Conservation (phyloP, 2,888 invertebrate genomes). For the Antheraea yamamai region DNA sequence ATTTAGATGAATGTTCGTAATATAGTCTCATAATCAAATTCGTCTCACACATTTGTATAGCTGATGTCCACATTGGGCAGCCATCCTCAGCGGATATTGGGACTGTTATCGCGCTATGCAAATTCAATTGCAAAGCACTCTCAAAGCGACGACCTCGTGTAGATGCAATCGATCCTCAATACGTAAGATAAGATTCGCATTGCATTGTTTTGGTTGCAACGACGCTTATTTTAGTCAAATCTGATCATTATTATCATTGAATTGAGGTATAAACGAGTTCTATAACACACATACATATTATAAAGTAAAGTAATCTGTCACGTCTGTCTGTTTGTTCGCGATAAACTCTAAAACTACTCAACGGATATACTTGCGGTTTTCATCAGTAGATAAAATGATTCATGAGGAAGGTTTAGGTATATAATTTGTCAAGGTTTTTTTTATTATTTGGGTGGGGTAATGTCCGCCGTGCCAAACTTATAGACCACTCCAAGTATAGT, state of each 20-base stretch:
- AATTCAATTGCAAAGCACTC: constrained; percentile 61
- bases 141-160: constrained; percentile 51
- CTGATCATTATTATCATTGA: not conserved
- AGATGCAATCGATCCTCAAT: constrained; percentile 50
- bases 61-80: constrained; percentile 35
- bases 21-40: constrained; percentile 1
- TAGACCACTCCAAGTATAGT: too few relatives aligned
- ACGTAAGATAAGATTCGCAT: constrained; percentile 29
- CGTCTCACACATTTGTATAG: not conserved
- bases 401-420: too few relatives aligned
- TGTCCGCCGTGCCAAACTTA: too few relatives aligned
- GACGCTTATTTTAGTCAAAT: not conserved
- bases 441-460: too few relatives aligned
- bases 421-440: too few relatives aligned
- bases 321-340: too few relatives aligned
- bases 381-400: too few relatives aligned
- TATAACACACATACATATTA: not conserved
- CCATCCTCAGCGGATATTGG: constrained; percentile 51
- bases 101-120: constrained; percentile 58
- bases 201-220: not conserved
- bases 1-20: not conserved
- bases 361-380: too few relatives aligned
- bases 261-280: not conserved
- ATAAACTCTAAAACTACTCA: too few relatives aligned
- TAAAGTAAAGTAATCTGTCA: too few relatives aligned